Conservation (phyloP, 2,888 invertebrate genomes). For the Amiota mariae region DNA sequence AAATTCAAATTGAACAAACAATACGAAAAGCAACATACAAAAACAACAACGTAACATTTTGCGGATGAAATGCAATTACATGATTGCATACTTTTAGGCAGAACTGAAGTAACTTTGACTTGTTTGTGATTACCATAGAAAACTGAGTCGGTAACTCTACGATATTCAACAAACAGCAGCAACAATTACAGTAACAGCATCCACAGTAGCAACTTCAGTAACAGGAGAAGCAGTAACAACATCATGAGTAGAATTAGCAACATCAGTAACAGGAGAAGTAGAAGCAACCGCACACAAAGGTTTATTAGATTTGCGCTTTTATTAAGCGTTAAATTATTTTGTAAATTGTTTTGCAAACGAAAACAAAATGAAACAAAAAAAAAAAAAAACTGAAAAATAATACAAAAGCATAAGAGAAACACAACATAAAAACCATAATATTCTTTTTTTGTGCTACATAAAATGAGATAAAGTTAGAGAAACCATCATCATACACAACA, state of each 20-base stretch:
- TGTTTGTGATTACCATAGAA: background rate
- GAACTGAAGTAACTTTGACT: constrained; percentile 6
- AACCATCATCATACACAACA: constrained; percentile 26
- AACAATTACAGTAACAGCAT: background rate
- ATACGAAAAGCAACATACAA: background rate
- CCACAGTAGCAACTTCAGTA: too few species aligned
- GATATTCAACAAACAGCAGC: background rate
- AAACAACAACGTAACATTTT: constrained; percentile 9
- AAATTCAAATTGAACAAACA: constrained; percentile 48
- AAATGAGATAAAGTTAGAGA: constrained; percentile 28
- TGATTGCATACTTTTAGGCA: constrained; percentile 57
- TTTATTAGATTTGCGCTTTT: constrained; percentile 65
- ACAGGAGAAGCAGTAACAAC: too few species aligned
- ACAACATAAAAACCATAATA: background rate
- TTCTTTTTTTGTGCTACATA: constrained; percentile 7
- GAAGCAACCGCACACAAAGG: constrained; percentile 52
- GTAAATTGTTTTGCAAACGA: constrained; percentile 60
- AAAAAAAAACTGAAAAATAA: constrained; percentile 29
- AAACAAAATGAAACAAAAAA: constrained; percentile 59
- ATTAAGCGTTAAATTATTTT: constrained; percentile 66
- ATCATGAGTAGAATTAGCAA: too few species aligned
- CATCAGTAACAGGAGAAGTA: background rate
- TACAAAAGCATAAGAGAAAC: background rate
- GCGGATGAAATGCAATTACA: constrained; percentile 60
- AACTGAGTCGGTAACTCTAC: background rate